A percentile compares a stretch with the other conserved stretches of the same genome.
These are phyloP conservation scores for Heliconius hortense DNA, from an alignment of 2,888 invertebrate genomes.

Conservation along the genomic window DNA sequence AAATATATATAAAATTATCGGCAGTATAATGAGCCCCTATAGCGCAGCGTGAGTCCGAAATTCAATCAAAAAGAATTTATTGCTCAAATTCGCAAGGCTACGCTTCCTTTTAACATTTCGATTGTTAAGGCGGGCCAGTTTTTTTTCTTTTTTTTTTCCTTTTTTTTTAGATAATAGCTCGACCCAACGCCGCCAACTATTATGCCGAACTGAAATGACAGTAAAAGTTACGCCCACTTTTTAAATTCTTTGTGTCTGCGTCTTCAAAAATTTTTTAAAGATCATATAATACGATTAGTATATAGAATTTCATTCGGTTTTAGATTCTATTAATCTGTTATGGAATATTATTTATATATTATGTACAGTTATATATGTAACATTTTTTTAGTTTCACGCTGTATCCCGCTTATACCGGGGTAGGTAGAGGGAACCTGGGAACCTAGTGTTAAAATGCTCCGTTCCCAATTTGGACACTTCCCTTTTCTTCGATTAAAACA, in stretches of 20 bases:
- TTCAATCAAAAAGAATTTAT: conserved; percentile 81
- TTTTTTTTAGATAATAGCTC: conserved; percentile 61
- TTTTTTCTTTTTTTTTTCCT: conserved; percentile 49
- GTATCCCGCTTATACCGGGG: too few species aligned
- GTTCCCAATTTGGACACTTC: too few species aligned
- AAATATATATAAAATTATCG: conserved; percentile 64
- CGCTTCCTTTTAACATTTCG: conserved; percentile 68
- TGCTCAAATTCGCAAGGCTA: conserved; percentile 78
- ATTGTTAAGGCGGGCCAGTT: conserved; percentile 64
- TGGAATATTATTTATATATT: not conserved
- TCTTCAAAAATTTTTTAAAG: conserved; percentile 77
- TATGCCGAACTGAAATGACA: conserved; percentile 73
- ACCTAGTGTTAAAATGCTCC: too few species aligned
- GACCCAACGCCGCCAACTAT: conserved; percentile 69
- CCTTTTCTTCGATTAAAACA: too few species aligned
- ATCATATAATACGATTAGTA: conserved; percentile 67
- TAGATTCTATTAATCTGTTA: conserved; percentile 3
- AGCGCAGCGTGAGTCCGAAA: conserved; percentile 78
- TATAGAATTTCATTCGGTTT: conserved; percentile 39
- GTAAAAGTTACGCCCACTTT: conserved; percentile 79
- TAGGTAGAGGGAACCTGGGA: too few species aligned
- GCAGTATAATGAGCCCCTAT: conserved; percentile 79
- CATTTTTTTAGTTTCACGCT: too few species aligned
- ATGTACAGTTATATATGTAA: not conserved
- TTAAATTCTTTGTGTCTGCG: conserved; percentile 69